These are phyloP conservation scores for Recurvirostra avosetta DNA, from an alignment of 2,113 vertebrate species.

Conservation along the genomic window DNA sequence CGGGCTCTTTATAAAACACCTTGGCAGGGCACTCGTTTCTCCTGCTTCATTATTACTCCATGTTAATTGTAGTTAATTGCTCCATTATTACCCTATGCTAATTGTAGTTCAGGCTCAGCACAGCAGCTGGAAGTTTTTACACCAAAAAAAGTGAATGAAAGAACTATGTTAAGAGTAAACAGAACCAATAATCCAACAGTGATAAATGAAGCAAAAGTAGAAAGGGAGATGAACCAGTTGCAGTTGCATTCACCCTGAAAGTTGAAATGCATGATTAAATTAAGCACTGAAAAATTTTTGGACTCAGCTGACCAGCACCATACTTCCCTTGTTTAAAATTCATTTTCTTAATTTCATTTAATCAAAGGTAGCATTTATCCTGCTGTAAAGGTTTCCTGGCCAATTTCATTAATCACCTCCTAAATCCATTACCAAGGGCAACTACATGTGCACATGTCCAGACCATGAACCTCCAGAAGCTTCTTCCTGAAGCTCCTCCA, in stretches of 20 bases:
- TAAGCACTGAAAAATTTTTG: neutral
- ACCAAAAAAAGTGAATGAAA: neutral
- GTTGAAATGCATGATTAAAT: neutral
- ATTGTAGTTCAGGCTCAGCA: neutral
- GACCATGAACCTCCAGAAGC: neutral
- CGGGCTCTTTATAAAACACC: neutral
- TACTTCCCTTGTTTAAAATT: conserved; percentile 17
- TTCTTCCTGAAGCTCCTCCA: neutral
- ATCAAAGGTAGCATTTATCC: neutral
- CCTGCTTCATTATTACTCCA: neutral
- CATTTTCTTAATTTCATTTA: conserved; percentile 28
- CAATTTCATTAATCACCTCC: conserved; percentile 45
- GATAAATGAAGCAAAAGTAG: neutral
- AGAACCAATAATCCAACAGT: neutral
- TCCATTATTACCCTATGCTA: neutral
- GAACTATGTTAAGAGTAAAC: neutral
- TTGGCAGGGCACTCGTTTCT: neutral
- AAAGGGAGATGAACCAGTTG: neutral
- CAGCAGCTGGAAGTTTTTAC: neutral
- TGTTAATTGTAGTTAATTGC: conserved; percentile 5
- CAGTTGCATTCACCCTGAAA: neutral
- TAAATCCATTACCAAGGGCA: neutral
- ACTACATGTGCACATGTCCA: neutral
- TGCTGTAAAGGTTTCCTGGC: neutral
- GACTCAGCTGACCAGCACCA: neutral